These are phyloP conservation scores for Polyodon spathula DNA, from an alignment of 2,113 vertebrate genomes.

Conservation along the genomic window DNA sequence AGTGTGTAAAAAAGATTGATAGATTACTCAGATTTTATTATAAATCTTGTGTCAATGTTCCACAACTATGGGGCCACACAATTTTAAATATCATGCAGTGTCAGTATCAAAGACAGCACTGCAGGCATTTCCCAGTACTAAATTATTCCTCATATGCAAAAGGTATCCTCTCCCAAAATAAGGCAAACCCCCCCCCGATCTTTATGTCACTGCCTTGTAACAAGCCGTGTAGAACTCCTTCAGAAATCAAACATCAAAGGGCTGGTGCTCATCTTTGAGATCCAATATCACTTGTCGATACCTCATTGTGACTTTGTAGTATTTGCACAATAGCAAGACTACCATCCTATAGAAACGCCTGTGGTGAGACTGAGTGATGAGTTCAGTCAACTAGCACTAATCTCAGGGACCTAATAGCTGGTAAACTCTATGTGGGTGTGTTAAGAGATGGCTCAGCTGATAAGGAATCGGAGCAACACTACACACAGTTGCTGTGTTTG, in stretches of 20 bases:
- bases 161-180: too few relatives aligned
- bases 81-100: too few relatives aligned
- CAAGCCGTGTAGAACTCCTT: conserved; percentile 15
- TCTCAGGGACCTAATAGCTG: conserved; percentile 37
- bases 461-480: conserved; percentile 2
- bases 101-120: too few relatives aligned
- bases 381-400: conserved; percentile 56
- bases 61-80: too few relatives aligned
- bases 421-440: conserved; percentile 7
- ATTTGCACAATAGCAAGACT: conserved; percentile 29
- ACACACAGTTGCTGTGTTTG: not conserved
- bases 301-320: conserved; percentile 31
- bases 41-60: too few relatives aligned
- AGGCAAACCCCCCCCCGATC: not conserved
- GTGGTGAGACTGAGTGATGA: conserved; percentile 55
- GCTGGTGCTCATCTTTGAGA: conserved; percentile 25
- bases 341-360: conserved; percentile 20
- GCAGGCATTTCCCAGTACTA: too few relatives aligned
- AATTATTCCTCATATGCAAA: too few relatives aligned
- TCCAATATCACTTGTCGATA: conserved; percentile 29
- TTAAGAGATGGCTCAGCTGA: conserved; percentile 18
- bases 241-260: conserved; percentile 47
- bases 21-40: too few relatives aligned
- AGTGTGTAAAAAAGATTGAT: too few relatives aligned
- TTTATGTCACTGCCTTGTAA: not conserved